Evolutionary conservation across 2,113 vertebrate species (phyloP).

Genomic region (Lasiurus cinereus): DNA sequence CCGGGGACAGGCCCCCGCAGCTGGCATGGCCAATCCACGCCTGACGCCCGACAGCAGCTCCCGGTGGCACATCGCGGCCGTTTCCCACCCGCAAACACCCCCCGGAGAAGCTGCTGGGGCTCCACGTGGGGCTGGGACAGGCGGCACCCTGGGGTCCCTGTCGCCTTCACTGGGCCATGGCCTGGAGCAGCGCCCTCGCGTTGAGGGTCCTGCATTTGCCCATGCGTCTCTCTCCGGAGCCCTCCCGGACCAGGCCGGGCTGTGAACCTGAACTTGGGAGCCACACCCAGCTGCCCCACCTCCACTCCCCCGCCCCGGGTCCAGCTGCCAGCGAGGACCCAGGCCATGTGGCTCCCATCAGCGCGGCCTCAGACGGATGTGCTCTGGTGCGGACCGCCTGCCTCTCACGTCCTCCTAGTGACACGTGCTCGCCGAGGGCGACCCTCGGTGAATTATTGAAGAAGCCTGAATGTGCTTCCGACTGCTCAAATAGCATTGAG

Average conservation of each 20-base stretch:
- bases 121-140: accelerated
- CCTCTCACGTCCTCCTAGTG: conserved; percentile 20
- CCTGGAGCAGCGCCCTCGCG: neutral
- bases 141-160: neutral
- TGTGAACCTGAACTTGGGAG: accelerated
- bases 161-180: accelerated
- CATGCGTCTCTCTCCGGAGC: neutral
- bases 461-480: conserved; percentile 57
- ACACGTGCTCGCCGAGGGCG: conserved; percentile 53
- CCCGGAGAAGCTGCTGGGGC: neutral
- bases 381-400: conserved; percentile 63
- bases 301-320: neutral
- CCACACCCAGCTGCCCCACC: neutral
- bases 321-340: conserved; percentile 11
- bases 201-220: accelerated
- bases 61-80: neutral
- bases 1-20: too few relatives aligned
- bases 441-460: conserved; percentile 58
- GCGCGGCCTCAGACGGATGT: conserved; percentile 51
- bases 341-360: conserved; percentile 71
- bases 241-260: neutral
- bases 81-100: neutral
- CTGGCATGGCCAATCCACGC: neutral
- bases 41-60: neutral
- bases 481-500: neutral